Conservation (phyloP, 2,797 vertebrate species). For the Pogonophryne albipinna region DNA sequence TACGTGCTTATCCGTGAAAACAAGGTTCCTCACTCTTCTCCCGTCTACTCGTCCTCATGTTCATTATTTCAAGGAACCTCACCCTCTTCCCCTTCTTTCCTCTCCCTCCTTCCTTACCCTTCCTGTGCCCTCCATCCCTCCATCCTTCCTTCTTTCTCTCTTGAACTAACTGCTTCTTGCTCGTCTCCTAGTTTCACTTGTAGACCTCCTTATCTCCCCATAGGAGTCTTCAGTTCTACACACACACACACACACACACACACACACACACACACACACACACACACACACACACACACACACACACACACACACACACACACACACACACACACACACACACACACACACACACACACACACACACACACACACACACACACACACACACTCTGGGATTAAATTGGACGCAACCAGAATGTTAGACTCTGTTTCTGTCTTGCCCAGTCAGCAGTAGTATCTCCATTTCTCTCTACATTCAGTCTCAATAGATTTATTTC, state of each 20-base stretch:
- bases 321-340: too few species aligned
- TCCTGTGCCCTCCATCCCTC: conserved; percentile 46
- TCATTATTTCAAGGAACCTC: conserved; percentile 44
- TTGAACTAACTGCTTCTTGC: conserved; percentile 13
- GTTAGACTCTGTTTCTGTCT: conserved; percentile 1
- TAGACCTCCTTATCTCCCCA: conserved; percentile 38
- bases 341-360: background rate
- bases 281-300: too few species aligned
- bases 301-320: too few species aligned
- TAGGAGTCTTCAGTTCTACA: conserved; percentile 14
- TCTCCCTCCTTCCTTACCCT: conserved; percentile 44
- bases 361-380: conserved; percentile 9
- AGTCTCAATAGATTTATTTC: background rate
- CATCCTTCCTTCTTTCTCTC: conserved; percentile 36
- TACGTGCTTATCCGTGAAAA: conserved; percentile 68
- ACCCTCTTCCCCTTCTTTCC: conserved; percentile 8
- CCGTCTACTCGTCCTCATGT: conserved; percentile 48
- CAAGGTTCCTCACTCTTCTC: conserved; percentile 57
- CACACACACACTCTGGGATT: conserved; percentile 7
- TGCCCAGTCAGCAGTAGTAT: conserved; percentile 5
- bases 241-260: too few species aligned
- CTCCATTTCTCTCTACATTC: background rate
- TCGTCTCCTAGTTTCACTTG: conserved; percentile 8
- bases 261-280: too few species aligned
- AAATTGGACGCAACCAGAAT: conserved; percentile 28